These are phyloP conservation scores for Phocoena sinus DNA, from an alignment of 2,113 vertebrate genomes.

Conservation along the genomic window DNA sequence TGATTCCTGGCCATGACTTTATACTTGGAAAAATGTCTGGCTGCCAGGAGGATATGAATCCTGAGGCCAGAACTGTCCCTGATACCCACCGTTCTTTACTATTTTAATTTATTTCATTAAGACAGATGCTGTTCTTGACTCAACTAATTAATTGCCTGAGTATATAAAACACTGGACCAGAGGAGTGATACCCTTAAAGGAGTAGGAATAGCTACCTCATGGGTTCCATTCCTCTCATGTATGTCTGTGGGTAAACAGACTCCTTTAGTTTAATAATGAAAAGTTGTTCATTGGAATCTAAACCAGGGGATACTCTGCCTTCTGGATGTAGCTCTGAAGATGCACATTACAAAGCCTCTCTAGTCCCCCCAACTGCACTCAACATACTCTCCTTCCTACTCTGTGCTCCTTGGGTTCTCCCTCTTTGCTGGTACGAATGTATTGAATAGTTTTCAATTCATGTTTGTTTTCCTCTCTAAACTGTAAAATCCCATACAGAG, in stretches of 20 bases:
- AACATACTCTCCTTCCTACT: neutral
- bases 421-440: too few relatives aligned
- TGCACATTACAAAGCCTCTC: neutral
- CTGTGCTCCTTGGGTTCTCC: neutral
- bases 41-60: neutral
- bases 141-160: neutral
- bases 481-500: neutral
- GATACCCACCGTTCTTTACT: neutral
- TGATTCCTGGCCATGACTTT: neutral
- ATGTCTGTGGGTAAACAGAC: neutral
- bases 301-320: neutral
- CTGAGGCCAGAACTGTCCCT: neutral
- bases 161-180: neutral
- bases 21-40: neutral
- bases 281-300: neutral
- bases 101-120: neutral
- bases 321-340: neutral
- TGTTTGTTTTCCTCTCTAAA: neutral
- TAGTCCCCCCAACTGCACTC: rapidly evolving
- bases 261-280: neutral
- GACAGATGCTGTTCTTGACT: neutral
- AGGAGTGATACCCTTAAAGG: neutral
- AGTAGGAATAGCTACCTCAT: too few relatives aligned
- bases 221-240: neutral
- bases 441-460: neutral